Conservation (phyloP, 2,113 vertebrate species). For the Psilopsiagon aurifrons region DNA sequence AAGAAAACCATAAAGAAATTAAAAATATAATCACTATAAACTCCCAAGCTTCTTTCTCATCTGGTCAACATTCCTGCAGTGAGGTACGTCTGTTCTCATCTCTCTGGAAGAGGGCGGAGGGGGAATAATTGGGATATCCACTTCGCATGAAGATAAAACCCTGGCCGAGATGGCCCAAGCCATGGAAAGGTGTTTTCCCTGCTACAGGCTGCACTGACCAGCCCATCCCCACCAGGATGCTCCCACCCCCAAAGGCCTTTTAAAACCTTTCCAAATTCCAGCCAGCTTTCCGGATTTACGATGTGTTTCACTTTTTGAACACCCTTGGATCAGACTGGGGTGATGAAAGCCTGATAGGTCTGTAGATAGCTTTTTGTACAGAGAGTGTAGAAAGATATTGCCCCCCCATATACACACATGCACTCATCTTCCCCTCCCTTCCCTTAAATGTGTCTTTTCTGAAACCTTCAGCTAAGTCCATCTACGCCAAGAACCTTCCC, state of each 20-base stretch:
- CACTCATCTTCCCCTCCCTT: neutral
- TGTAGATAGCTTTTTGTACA: constrained; percentile 19
- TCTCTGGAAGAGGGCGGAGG: neutral
- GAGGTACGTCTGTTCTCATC: constrained; percentile 56
- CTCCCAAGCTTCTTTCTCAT: neutral
- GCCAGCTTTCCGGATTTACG: constrained; percentile 56
- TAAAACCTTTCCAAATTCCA: constrained; percentile 45
- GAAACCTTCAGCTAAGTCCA: neutral
- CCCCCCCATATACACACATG: neutral
- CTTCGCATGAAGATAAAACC: constrained; percentile 4
- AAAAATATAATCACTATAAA: neutral
- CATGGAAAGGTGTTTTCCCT: neutral
- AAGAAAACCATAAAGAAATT: neutral
- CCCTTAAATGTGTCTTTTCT: neutral
- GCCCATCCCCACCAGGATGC: neutral
- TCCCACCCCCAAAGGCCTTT: constrained; percentile 11
- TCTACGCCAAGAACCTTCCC: neutral
- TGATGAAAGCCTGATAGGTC: constrained; percentile 62
- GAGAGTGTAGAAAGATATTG: neutral
- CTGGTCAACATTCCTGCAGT: constrained; percentile 41
- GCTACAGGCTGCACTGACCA: neutral
- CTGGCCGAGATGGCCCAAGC: fast-evolving
- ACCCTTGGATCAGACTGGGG: constrained; percentile 54
- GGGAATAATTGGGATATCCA: neutral
- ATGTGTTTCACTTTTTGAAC: constrained; percentile 53